A percentile compares a stretch with the other conserved stretches of the same genome.
Evolutionary conservation across 1,140 invertebrate genomes (phyloP).

Genomic region (Zaprionus davidi): DNA sequence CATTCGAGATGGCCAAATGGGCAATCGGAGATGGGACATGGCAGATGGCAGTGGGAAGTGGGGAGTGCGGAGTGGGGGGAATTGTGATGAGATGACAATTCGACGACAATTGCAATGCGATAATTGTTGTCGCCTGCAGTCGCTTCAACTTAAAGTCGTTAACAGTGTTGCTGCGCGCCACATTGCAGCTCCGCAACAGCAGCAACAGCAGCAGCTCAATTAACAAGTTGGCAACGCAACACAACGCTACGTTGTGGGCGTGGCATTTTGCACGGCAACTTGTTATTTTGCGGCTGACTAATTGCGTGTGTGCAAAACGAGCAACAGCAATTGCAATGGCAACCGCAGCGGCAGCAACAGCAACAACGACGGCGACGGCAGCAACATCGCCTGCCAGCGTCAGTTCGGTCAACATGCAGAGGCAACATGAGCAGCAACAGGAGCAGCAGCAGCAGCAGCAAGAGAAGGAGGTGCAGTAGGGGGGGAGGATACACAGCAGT

Average conservation of each 20-base stretch:
- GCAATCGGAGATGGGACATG: no score
- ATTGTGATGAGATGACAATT: slow-evolving; percentile 4
- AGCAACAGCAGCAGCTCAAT: slow-evolving; percentile 9
- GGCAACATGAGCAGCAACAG: slow-evolving; percentile 53
- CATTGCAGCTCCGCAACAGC: background rate
- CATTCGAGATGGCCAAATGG: background rate
- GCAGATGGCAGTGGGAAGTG: background rate
- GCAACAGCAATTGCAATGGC: slow-evolving; percentile 27
- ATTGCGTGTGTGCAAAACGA: slow-evolving; percentile 68
- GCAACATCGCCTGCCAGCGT: slow-evolving; percentile 41
- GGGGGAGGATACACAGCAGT: background rate
- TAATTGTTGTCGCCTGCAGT: slow-evolving; percentile 66
- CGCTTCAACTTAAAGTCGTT: slow-evolving; percentile 45
- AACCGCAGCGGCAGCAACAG: slow-evolving; percentile 28
- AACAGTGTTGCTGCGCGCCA: slow-evolving; percentile 22
- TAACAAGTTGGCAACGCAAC: slow-evolving; percentile 20
- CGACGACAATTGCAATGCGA: slow-evolving; percentile 53
- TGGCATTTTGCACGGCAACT: slow-evolving; percentile 76
- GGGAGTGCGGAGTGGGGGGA: background rate
- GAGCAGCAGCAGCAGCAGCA: slow-evolving; percentile 20
- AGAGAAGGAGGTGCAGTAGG: background rate
- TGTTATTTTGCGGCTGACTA: slow-evolving; percentile 77
- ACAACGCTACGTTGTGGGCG: slow-evolving; percentile 37
- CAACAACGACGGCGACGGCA: background rate
- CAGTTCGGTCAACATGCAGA: slow-evolving; percentile 50